Evolutionary conservation across 2,888 invertebrate genomes (phyloP).

Genomic region (Drosophila fungiperda): DNA sequence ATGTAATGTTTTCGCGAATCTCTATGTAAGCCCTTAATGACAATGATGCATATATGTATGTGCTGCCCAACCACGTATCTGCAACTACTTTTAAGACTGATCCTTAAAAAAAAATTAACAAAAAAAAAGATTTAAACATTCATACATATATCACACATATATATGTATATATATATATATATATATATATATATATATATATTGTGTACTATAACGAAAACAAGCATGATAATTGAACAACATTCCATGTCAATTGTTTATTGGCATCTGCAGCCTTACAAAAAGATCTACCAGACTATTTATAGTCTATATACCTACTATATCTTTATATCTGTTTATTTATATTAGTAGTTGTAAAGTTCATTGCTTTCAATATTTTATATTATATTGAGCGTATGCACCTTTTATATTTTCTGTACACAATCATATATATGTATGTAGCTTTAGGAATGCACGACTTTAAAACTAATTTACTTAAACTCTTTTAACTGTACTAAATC

Average conservation of each 20-base stretch:
- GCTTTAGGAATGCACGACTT: slow-evolving; percentile 47
- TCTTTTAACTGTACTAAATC: slow-evolving; percentile 6
- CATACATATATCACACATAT: slow-evolving; percentile 9
- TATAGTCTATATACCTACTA: slow-evolving; percentile 10
- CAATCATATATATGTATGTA: slow-evolving; percentile 11
- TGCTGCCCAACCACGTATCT: slow-evolving; percentile 39
- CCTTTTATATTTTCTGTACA: slow-evolving; percentile 7
- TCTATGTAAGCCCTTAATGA: slow-evolving; percentile 14
- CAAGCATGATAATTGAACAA: slow-evolving; percentile 7
- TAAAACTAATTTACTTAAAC: slow-evolving; percentile 16
- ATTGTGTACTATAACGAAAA: slow-evolving; percentile 14
- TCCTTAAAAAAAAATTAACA: slow-evolving; percentile 12
- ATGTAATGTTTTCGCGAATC: slow-evolving; percentile 28
- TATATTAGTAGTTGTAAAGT: not conserved
- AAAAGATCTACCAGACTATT: slow-evolving; percentile 5
- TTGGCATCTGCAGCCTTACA: slow-evolving; percentile 5
- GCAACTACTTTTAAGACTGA: slow-evolving; percentile 61
- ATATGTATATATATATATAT: slow-evolving; percentile 19
- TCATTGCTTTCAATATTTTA: slow-evolving; percentile 3
- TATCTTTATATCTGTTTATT: not conserved
- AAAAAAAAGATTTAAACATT: not conserved
- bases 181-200: not conserved
- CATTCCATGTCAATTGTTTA: slow-evolving; percentile 36
- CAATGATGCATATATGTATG: slow-evolving; percentile 23
- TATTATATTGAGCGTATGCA: slow-evolving; percentile 20